Percentiles rank a stretch among this genome's conserved stretches.
These are phyloP conservation scores for Cyclura pinguis DNA, from an alignment of 2,797 vertebrate genomes.

Conservation along the genomic window DNA sequence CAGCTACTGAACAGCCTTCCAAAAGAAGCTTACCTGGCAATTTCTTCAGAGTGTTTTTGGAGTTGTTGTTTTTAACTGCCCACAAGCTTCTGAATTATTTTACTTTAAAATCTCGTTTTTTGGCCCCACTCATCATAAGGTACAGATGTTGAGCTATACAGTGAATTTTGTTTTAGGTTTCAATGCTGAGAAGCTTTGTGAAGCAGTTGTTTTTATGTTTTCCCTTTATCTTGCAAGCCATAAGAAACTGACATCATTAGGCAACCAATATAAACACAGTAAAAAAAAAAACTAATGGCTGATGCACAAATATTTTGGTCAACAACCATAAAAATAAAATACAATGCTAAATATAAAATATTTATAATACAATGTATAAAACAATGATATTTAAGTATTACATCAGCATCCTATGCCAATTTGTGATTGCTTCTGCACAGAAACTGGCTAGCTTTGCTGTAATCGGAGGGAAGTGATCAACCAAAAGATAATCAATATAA, in stretches of 20 bases:
- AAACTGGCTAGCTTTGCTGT: no score
- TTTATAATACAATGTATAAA: no score
- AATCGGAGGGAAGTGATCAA: no score
- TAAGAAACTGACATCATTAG: not conserved
- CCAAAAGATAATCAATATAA: no score
- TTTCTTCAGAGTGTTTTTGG: not conserved
- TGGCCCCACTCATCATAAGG: not conserved
- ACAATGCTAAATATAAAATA: no score
- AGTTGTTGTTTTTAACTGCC: not conserved
- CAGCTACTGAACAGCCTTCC: not conserved
- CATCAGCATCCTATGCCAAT: no score
- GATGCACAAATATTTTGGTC: no score
- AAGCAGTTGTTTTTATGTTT: not conserved
- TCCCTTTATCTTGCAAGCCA: not conserved
- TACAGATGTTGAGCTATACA: not conserved
- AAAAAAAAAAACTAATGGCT: no score
- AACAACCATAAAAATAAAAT: no score
- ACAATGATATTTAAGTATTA: no score
- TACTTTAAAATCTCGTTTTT: not conserved
- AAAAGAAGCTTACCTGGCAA: not conserved
- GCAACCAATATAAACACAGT: not conserved
- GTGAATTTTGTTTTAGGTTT: not conserved
- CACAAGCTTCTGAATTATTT: not conserved
- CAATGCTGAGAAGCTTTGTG: not conserved
- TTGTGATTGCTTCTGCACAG: no score